Percentiles rank a stretch among this genome's conserved stretches.
Conservation (phyloP, 2,888 invertebrate genomes). For the Argyra leucocephala region DNA sequence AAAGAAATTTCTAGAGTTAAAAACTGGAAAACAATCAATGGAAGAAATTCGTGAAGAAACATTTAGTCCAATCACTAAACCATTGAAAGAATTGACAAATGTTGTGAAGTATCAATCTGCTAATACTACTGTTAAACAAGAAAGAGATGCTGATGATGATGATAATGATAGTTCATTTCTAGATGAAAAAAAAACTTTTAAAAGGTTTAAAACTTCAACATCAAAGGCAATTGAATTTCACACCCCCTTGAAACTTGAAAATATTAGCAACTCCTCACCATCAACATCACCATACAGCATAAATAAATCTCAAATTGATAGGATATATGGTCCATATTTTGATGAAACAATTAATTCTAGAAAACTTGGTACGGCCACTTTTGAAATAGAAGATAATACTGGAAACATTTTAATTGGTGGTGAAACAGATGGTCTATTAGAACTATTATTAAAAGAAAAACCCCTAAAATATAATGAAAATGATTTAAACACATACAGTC, state of each 20-base stretch:
- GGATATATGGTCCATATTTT: neutral
- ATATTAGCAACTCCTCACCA: neutral
- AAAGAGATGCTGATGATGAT: too few relatives aligned
- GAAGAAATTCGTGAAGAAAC: neutral
- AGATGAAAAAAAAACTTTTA: neutral
- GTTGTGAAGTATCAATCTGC: neutral
- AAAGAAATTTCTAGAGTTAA: neutral
- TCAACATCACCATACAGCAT: neutral
- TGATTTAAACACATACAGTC: neutral
- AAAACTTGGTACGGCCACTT: neutral
- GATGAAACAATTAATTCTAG: neutral
- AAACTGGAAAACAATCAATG: neutral
- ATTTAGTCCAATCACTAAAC: neutral
- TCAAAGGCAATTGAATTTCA: too few relatives aligned
- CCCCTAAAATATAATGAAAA: neutral
- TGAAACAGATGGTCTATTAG: neutral
- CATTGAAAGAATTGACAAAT: neutral
- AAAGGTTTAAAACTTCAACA: too few relatives aligned
- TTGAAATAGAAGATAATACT: neutral
- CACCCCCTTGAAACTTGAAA: neutral
- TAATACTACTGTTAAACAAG: too few relatives aligned
- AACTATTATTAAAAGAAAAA: neutral
- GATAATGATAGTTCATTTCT: neutral
- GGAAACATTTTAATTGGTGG: too few relatives aligned
- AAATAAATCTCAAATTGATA: neutral